Base-by-base conservation (phyloP, 2,113 vertebrate species). In the Vimba vimba region DNA sequence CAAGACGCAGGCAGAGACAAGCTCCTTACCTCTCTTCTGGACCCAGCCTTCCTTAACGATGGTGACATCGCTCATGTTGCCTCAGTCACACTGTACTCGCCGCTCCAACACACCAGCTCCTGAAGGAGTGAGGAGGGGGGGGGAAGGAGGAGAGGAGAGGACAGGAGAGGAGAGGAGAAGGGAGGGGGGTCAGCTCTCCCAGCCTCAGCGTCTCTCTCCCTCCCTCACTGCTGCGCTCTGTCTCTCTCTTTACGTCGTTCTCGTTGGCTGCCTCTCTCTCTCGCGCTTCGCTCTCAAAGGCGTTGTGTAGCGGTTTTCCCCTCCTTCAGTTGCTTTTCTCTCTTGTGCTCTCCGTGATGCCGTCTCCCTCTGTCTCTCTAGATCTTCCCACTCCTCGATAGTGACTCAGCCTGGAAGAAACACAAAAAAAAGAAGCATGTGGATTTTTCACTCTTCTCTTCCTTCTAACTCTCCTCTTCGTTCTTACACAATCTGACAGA, bases 11-110 rank as follows among this genome's bases (percentile, higher is more conserved):
- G 76, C 85, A 86, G 74, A 83, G 64, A 88, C 89, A 88, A 52
- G 91, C 89, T 91, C 95, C 97, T 98, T 94, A 99, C 97, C 97
- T 95, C 97, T 97, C 96, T 99, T 99, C 94, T 99, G 98, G 91
- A 99, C 97, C 98, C 98, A 99, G 91, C 98, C 98, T 97, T 99
- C 98, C 94, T 97, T 99, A 95, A 99, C 97, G 95, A 99, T 97
- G 95, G 97, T 99, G 94, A 98, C 97, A 99, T 99, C 97, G 96
- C 96, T 98, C 98, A 99, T 99, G 97, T 94, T 98, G 96, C 94
- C 96, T 97, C 95, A 62, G 75, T 89, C 96, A 95, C 96, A 93
- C 94, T 93, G 95, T 95, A 96, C 95, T 93, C 92, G 93, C 94
- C 93, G 93, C 93, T 91, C 95, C 92, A 91, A 96, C 95, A 96